These are phyloP conservation scores for Steatornis caripensis DNA, from an alignment of 2,113 vertebrate genomes.

Conservation along the genomic window DNA sequence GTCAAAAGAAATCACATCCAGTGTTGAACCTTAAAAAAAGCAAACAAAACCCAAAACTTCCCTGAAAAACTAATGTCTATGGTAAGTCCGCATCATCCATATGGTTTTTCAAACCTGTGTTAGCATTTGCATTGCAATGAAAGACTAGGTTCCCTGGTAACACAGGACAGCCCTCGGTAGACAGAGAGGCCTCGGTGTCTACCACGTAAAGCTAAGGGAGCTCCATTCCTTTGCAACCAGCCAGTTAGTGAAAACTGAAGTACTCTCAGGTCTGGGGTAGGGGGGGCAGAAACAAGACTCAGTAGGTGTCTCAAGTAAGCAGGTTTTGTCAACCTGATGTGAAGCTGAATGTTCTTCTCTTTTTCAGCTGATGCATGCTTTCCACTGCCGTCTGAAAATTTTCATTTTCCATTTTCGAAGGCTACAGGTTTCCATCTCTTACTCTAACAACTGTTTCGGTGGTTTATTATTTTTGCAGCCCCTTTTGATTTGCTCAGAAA, in stretches of 20 bases:
- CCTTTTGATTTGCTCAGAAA: neutral
- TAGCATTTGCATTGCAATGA: neutral
- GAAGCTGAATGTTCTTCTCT: neutral
- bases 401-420: slow-evolving; percentile 33
- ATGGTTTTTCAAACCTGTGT: neutral
- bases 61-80: neutral
- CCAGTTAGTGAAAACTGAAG: neutral
- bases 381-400: neutral
- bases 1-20: neutral
- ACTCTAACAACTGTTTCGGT: neutral
- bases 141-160: neutral
- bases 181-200: neutral
- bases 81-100: neutral
- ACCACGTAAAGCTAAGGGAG: neutral
- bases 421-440: slow-evolving; percentile 15
- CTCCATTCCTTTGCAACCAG: neutral
- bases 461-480: neutral
- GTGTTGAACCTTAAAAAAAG: neutral
- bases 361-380: neutral
- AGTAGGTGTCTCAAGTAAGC: neutral
- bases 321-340: neutral
- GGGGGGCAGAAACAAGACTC: neutral
- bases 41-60: neutral
- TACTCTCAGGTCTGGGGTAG: neutral
- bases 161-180: neutral